These are phyloP conservation scores for Pangasius mekongensis DNA, from an alignment of 2,797 vertebrate genomes.

Conservation along the genomic window DNA sequence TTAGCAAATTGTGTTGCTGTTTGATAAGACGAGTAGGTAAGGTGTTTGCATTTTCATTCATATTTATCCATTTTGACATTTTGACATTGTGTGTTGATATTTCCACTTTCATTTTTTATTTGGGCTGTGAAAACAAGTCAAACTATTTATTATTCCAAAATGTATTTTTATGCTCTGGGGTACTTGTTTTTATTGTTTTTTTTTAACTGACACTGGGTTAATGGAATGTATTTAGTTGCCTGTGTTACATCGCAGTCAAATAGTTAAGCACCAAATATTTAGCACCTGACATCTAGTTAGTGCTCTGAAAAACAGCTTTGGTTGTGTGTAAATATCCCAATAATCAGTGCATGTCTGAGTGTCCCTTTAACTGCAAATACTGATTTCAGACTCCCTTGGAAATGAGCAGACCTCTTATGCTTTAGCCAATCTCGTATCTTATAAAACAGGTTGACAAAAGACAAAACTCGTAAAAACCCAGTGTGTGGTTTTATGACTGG, in stretches of 20 bases:
- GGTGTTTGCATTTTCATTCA: background rate
- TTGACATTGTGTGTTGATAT: background rate
- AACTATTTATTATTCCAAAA: background rate
- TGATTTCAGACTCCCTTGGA: background rate
- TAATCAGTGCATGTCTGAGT: background rate
- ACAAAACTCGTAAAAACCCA: conserved; percentile 27
- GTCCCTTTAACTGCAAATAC: background rate
- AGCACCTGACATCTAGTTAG: background rate
- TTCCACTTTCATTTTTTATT: background rate
- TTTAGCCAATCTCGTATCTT: background rate
- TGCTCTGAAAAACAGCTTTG: background rate
- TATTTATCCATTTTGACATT: background rate
- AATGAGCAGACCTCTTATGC: background rate
- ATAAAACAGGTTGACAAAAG: background rate
- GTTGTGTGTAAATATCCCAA: background rate
- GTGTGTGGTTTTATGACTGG: conserved; percentile 34
- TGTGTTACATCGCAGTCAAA: background rate
- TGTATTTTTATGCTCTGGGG: background rate
- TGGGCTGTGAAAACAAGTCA: background rate
- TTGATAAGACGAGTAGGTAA: background rate
- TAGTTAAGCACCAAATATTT: background rate
- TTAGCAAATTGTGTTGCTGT: background rate
- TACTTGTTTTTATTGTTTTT: background rate
- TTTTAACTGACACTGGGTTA: background rate
- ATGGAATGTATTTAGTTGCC: background rate